Percentiles rank a stretch among this genome's conserved stretches.
These are phyloP conservation scores for Nestor notabilis DNA, from an alignment of 2,113 vertebrate species.

Conservation along the genomic window DNA sequence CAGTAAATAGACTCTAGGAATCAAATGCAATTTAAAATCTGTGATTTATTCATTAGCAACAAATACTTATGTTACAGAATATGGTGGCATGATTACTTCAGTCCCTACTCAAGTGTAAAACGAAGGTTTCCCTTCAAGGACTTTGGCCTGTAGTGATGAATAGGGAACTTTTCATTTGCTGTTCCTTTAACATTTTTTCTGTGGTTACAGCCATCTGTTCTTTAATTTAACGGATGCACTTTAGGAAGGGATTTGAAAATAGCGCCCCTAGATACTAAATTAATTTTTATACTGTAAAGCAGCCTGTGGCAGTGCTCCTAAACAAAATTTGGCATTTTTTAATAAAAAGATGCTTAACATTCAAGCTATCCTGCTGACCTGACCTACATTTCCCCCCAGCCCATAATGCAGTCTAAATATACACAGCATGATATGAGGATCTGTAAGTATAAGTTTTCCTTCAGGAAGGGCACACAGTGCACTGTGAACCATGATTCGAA, in stretches of 20 bases:
- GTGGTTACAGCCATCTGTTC: slow-evolving; percentile 31
- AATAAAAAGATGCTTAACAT: slow-evolving; percentile 65
- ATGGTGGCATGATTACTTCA: not conserved
- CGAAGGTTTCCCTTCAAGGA: not conserved
- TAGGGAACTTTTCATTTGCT: slow-evolving; percentile 1
- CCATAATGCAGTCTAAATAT: slow-evolving; percentile 59
- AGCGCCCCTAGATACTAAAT: slow-evolving; percentile 27
- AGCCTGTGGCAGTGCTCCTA: slow-evolving; percentile 50
- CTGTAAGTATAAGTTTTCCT: slow-evolving; percentile 47
- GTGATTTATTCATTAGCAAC: not conserved
- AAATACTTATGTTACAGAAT: not conserved
- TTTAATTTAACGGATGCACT: slow-evolving; percentile 32
- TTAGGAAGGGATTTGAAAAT: slow-evolving; percentile 45
- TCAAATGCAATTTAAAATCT: not conserved
- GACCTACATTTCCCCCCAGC: slow-evolving; percentile 49
- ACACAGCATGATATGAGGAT: slow-evolving; percentile 40
- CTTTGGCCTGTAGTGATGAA: not conserved
- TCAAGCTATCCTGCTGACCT: slow-evolving; percentile 59
- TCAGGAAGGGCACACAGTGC: slow-evolving; percentile 22
- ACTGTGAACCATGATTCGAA: not conserved
- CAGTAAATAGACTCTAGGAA: not conserved
- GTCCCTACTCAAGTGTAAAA: not conserved
- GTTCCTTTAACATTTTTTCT: slow-evolving; percentile 6
- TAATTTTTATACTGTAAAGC: slow-evolving; percentile 42
- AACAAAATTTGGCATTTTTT: slow-evolving; percentile 59